phyloP scores from a whole-genome alignment of 1,140 invertebrate species.

The Idris sp. region DNA sequence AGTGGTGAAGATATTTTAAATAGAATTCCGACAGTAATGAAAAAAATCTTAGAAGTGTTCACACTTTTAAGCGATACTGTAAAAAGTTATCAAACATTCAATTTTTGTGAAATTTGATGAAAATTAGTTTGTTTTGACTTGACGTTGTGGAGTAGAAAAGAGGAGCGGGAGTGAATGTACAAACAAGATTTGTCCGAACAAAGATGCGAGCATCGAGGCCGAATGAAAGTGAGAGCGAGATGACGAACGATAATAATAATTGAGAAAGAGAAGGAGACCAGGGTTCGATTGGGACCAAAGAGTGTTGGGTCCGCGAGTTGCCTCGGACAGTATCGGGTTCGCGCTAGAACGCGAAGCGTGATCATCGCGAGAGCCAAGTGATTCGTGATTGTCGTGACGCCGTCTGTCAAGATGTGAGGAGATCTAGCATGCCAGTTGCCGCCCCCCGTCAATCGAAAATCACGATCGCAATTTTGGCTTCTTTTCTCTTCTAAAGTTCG shows the following conservation, averaged over 20 bases:
- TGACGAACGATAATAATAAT: conserved; percentile 11
- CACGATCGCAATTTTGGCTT: conserved; percentile 14
- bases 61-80: too few relatives aligned
- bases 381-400: conserved; percentile 54
- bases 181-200: conserved; percentile 19
- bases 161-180: conserved; percentile 41
- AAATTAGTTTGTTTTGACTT: too few relatives aligned
- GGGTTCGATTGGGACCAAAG: conserved; percentile 37
- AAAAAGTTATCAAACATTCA: conserved; percentile 3
- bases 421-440: conserved; percentile 47
- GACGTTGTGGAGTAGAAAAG: conserved; percentile 7
- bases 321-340: conserved; percentile 70
- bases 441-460: conserved; percentile 42
- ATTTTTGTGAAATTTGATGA: too few relatives aligned
- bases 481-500: neutral
- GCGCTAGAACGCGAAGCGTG: conserved; percentile 72
- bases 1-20: too few relatives aligned
- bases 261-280: conserved; percentile 42
- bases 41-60: too few relatives aligned
- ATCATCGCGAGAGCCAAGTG: conserved; percentile 53
- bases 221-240: conserved; percentile 51
- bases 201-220: conserved; percentile 40
- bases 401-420: conserved; percentile 65
- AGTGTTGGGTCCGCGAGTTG: conserved; percentile 34
- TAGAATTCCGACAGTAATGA: too few relatives aligned